A percentile compares a stretch with the other conserved stretches of the same genome.
phyloP scores from a whole-genome alignment of 2,797 vertebrate species.

The Acipenser ruthenus region DNA sequence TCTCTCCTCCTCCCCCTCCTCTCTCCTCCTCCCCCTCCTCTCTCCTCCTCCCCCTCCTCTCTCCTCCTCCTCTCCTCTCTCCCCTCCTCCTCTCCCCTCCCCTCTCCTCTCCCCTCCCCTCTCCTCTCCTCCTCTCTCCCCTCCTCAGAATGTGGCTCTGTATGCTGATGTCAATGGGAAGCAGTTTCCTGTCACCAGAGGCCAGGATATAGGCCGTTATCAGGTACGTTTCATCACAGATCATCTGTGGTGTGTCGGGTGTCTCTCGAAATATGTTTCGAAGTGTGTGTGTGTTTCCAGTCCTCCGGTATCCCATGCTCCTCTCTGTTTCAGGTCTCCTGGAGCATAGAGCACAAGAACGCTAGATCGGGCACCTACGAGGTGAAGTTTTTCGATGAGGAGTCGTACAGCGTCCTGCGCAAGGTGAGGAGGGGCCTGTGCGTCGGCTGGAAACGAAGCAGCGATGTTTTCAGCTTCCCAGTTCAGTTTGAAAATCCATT shows the following conservation, averaged over 20 bases:
- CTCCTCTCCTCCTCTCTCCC: background rate
- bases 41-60: background rate
- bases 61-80: background rate
- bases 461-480: too few species aligned
- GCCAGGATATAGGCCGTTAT: slow-evolving; percentile 84
- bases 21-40: too few species aligned
- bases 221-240: slow-evolving; percentile 54
- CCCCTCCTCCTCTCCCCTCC: background rate
- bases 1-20: too few species aligned
- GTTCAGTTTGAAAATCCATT: too few species aligned
- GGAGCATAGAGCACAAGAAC: slow-evolving; percentile 83
- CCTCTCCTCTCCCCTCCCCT: background rate
- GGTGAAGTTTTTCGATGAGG: slow-evolving; percentile 89
- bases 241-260: background rate
- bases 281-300: background rate
- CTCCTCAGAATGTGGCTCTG: slow-evolving; percentile 73
- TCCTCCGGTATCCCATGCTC: background rate
- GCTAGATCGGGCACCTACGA: slow-evolving; percentile 80
- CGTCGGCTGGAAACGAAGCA: too few species aligned
- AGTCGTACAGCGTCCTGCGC: slow-evolving; percentile 79
- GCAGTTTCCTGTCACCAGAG: slow-evolving; percentile 84
- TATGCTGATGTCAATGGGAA: slow-evolving; percentile 85
- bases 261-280: background rate
- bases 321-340: slow-evolving; percentile 64
- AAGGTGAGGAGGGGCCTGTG: slow-evolving; percentile 52